A percentile compares a stretch with the other conserved stretches of the same genome.
Conservation (phyloP, 2,888 invertebrate species). For the Hyposoter dolosus region DNA sequence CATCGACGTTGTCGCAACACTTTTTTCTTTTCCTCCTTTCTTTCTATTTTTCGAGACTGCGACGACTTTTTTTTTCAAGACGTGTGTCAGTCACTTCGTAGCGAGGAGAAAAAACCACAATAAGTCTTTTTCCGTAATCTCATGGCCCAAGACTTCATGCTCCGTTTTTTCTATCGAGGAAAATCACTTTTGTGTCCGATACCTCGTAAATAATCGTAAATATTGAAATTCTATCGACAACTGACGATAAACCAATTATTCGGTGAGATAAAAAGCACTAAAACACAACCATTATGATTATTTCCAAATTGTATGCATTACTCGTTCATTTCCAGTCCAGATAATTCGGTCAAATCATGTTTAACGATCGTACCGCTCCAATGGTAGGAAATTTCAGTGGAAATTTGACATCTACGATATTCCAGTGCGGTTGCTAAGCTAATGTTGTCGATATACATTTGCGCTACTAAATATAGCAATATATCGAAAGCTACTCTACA, state of each 20-base stretch:
- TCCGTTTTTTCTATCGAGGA: background rate
- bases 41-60: background rate
- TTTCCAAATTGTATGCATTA: background rate
- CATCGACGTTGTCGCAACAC: no score
- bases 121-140: slow-evolving; percentile 1
- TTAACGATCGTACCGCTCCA: slow-evolving; percentile 26
- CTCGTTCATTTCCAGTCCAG: background rate
- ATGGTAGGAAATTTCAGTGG: slow-evolving; percentile 9
- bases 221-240: background rate
- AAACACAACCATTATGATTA: background rate
- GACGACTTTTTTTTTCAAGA: slow-evolving; percentile 25
- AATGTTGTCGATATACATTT: background rate
- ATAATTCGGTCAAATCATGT: background rate
- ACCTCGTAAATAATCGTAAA: background rate
- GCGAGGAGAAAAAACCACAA: no score
- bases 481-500: no score
- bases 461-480: background rate
- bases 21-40: background rate
- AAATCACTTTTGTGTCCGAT: background rate
- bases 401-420: slow-evolving; percentile 24
- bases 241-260: background rate
- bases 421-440: slow-evolving; percentile 43
- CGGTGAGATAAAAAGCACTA: background rate
- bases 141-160: background rate
- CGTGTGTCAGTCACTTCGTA: no score